Evolutionary conservation across 2,888 invertebrate genomes (phyloP).

Genomic region (Netelia fuscicornis): DNA sequence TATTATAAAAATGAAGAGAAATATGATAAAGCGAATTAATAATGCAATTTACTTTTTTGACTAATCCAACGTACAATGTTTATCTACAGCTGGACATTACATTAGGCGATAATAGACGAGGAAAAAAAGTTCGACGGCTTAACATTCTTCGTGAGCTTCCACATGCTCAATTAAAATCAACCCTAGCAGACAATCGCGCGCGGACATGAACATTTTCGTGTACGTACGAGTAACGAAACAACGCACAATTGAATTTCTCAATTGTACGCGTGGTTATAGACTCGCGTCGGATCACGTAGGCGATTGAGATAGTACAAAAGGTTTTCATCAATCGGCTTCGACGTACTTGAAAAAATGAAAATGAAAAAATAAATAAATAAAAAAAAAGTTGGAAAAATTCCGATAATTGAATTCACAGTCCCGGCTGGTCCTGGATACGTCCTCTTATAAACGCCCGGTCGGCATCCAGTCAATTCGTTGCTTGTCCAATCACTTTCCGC

Average conservation of each 20-base stretch:
- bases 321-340: constrained; percentile 54
- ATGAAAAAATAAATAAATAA: background rate
- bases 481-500: constrained; percentile 51
- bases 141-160: background rate
- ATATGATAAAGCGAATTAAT: too few relatives aligned
- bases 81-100: too few relatives aligned
- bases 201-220: background rate
- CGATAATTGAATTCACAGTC: constrained; percentile 33
- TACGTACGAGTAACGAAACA: background rate
- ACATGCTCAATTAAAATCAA: background rate
- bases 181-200: background rate
- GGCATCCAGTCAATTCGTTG: constrained; percentile 49
- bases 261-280: constrained; percentile 22
- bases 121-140: too few relatives aligned
- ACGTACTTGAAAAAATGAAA: constrained; percentile 43
- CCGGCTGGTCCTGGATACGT: background rate
- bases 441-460: background rate
- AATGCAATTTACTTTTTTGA: too few relatives aligned
- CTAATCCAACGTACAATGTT: too few relatives aligned
- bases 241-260: constrained; percentile 44
- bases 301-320: constrained; percentile 34
- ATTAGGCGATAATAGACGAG: too few relatives aligned
- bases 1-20: too few relatives aligned
- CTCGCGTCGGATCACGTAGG: constrained; percentile 3
- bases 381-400: constrained; percentile 11